Evolutionary conservation across 2,888 invertebrate genomes (phyloP).

Genomic region (Odontothrips loti): DNA sequence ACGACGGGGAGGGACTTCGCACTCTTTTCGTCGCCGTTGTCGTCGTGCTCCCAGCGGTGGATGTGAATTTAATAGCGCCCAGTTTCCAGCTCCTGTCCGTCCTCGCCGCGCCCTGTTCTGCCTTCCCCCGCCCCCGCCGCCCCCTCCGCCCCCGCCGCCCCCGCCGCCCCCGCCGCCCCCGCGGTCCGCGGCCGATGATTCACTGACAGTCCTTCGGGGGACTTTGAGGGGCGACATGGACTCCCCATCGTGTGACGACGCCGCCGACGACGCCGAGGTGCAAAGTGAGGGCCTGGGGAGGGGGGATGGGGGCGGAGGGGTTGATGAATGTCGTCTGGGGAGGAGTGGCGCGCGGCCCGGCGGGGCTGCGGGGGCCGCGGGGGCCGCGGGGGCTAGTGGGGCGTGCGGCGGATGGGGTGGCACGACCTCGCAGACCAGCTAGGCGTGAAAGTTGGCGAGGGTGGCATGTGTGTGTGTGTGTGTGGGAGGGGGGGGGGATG

Average conservation of each 20-base stretch:
- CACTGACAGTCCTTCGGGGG: conserved; percentile 2
- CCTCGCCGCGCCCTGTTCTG: too few relatives aligned
- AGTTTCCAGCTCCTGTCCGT: too few relatives aligned
- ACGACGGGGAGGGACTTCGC: too few relatives aligned
- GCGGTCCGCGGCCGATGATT: neutral
- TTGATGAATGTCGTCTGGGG: conserved; percentile 24
- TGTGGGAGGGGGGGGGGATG: neutral
- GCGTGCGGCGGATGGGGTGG: neutral
- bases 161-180: neutral
- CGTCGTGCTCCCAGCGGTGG: too few relatives aligned
- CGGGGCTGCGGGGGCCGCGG: neutral
- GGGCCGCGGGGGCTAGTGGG: neutral
- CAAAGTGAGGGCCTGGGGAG: conserved; percentile 1
- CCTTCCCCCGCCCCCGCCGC: too few relatives aligned
- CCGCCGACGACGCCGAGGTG: neutral
- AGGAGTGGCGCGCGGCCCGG: neutral
- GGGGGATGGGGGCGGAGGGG: neutral
- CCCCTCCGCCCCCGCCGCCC: neutral
- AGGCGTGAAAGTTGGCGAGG: conserved; percentile 6
- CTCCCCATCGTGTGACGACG: conserved; percentile 20
- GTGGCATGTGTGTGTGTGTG: neutral
- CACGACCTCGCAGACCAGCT: neutral
- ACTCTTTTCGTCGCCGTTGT: too few relatives aligned
- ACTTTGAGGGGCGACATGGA: conserved; percentile 22
- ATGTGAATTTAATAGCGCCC: too few relatives aligned